Percentiles rank a stretch among this genome's conserved stretches.
phyloP scores from a whole-genome alignment of 2,113 vertebrate genomes.

The Amblyopsis rosae region DNA sequence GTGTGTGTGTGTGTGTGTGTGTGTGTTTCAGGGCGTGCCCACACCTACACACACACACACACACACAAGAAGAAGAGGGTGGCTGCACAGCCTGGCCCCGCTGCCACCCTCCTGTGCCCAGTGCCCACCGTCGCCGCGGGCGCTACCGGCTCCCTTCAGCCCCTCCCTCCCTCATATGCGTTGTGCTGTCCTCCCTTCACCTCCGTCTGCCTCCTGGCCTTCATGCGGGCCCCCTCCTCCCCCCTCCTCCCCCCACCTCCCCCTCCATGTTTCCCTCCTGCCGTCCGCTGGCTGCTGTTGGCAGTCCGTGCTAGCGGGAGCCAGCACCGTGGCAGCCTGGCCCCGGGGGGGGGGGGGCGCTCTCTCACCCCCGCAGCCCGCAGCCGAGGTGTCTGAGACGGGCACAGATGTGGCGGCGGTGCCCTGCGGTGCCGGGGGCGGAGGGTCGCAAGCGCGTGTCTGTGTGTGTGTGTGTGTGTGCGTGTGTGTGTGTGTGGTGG shows the following conservation, averaged over 20 bases:
- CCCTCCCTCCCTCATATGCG: neutral
- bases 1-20: too few relatives aligned
- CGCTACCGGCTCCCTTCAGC: constrained; percentile 44
- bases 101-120: constrained; percentile 60
- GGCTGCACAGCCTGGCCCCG: constrained; percentile 68
- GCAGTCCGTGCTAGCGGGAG: constrained; percentile 54
- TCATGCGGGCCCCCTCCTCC: neutral
- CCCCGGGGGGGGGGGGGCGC: neutral
- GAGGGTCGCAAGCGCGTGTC: constrained; percentile 42
- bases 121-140: constrained; percentile 57
- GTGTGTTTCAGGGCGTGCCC: too few relatives aligned
- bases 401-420: constrained; percentile 72
- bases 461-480: neutral
- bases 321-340: constrained; percentile 63
- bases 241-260: constrained; percentile 10
- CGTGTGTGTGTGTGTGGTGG: constrained; percentile 31
- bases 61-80: constrained; percentile 38
- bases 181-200: constrained; percentile 2
- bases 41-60: constrained; percentile 25
- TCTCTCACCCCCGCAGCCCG: constrained; percentile 67
- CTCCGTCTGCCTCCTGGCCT: neutral
- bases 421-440: constrained; percentile 54
- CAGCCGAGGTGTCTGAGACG: constrained; percentile 65
- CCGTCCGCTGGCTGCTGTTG: constrained; percentile 57
- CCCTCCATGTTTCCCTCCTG: constrained; percentile 23